phyloP scores from a whole-genome alignment of 2,797 vertebrate species.

The Acridotheres tristis region DNA sequence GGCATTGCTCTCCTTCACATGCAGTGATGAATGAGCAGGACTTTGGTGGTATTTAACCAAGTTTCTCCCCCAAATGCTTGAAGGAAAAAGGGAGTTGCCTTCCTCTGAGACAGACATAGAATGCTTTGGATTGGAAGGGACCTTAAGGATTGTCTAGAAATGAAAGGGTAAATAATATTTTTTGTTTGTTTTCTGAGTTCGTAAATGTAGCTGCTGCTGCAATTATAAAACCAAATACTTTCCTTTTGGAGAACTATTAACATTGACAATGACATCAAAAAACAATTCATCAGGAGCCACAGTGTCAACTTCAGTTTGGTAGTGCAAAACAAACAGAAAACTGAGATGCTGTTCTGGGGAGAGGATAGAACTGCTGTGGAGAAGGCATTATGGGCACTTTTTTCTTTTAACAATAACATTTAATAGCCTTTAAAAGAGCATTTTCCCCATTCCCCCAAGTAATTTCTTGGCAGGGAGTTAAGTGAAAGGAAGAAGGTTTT shows the following conservation, averaged over 20 bases:
- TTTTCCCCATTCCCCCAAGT: slow-evolving; percentile 62
- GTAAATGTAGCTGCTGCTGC: slow-evolving; percentile 11
- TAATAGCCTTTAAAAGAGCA: slow-evolving; percentile 67
- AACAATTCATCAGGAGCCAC: slow-evolving; percentile 45
- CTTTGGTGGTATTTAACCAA: neutral
- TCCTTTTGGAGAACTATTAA: slow-evolving; percentile 30
- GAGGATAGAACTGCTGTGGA: slow-evolving; percentile 48
- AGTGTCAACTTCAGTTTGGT: slow-evolving; percentile 29
- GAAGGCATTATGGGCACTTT: slow-evolving; percentile 58
- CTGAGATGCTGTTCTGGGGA: slow-evolving; percentile 13
- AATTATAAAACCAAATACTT: slow-evolving; percentile 48
- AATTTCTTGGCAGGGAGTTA: slow-evolving; percentile 63
- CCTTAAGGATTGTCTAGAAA: neutral
- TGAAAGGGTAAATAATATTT: neutral
- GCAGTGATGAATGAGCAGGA: neutral
- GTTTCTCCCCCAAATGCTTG: neutral
- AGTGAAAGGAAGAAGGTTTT: slow-evolving; percentile 42
- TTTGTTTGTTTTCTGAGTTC: neutral
- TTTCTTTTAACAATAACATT: slow-evolving; percentile 64
- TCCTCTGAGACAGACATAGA: neutral
- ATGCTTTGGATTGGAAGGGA: neutral
- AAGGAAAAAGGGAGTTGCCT: neutral
- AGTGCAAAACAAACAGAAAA: slow-evolving; percentile 56
- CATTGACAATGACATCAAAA: slow-evolving; percentile 19
- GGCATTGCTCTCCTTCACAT: neutral